Base-by-base conservation (phyloP, 2,888 invertebrate genomes). In the Ashinkailepas kermadecensis region DNA sequence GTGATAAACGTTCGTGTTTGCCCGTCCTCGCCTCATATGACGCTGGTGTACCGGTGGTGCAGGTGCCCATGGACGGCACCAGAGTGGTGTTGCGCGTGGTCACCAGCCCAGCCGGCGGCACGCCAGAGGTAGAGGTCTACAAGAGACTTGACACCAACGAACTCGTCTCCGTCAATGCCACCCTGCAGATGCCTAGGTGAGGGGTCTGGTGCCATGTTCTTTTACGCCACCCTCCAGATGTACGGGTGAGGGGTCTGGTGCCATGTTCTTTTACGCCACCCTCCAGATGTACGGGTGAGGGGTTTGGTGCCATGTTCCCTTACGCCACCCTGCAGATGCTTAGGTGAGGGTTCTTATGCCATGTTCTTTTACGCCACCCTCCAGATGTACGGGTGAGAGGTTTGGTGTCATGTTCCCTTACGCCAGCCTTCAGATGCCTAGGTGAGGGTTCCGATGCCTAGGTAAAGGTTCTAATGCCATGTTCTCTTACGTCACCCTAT, bases 151-250 rank as follows among this genome's bases (percentile, higher is more conserved):
- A 74, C 18, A 74, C n/a, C 74, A 74, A 74, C 54, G 74, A 74
- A 18, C 74, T 74, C 8, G 74, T 74, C 54, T 74, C 74, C 39
- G 54, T 74, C 74, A 74, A 74, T 54, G 74, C 74, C 74, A 74
- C 74, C 12, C 25, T 67, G 25, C 74, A 54, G 18, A 74, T 74
- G 74, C 23, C 74, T 7, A 7, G 74, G 54, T 74, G 74, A 74
- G 74, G 1, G 21, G 25, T 67, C 8, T 10, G 8, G n/a, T 1
- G n/a, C 23, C 8, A n/a, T 11, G 65, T n/a, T n/a, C 11, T 23
- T 0, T n/a, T 8, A 23, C 9, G 23, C 6, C 0, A 8, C n/a
- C 10, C 23, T 10, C 23, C 65, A 18, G 13, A 0, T 18, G 18
- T 2, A 2, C 21, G 0, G 62, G 62, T 62, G 18, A 21, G 12